Base-by-base conservation (phyloP, 2,888 invertebrate genomes). In the Hoplodrina blanda region DNA sequence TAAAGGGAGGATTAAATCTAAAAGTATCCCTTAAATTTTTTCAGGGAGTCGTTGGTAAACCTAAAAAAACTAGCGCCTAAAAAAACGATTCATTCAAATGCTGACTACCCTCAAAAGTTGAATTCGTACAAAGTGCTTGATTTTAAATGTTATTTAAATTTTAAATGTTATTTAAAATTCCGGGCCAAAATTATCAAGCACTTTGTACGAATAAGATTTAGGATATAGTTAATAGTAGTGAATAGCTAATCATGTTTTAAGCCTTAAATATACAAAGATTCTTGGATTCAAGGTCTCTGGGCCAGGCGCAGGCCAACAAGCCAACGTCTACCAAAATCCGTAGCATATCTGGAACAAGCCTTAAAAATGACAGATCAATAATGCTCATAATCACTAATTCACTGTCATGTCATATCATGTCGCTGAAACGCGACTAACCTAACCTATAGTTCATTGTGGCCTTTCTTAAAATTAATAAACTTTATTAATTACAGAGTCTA, bases 381-480 rank as follows among this genome's bases (percentile, higher is more conserved):
- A 30, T 63, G 63, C 55, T 50, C 19, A 50, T 11, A 19, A 20
- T 25, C 13, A 13, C 5, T 50, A 49, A 53, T 53, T 68, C 30
- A 41, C 15, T 25, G 10, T 53, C 44, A 44, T 44, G 46, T 53
- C 46, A 46, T 46, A 11, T 46, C 17, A 46, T 65, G 78, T 73
- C 76, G 73, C 77, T 82, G 83, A 68, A 83, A 81, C 79, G 75
- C 79, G 73, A 55, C 56, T 76, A 84, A 84, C 82, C 76, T 88
- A 84, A 83, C 82, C 74, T 69, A 30, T 64, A 67, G 0, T 63
- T 78, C 54, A 69, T 69, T 75, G 75, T 78, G 73, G 74, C 69
- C 67, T 76, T 73, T 73, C 25, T 19, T 25, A 15, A 54, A 59
- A 41, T 56, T 73, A 62, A 53, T 13, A 62, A 64, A 62, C 44